These are phyloP conservation scores for Sciurus niger DNA, from an alignment of 2,113 vertebrate species.

Conservation along the genomic window DNA sequence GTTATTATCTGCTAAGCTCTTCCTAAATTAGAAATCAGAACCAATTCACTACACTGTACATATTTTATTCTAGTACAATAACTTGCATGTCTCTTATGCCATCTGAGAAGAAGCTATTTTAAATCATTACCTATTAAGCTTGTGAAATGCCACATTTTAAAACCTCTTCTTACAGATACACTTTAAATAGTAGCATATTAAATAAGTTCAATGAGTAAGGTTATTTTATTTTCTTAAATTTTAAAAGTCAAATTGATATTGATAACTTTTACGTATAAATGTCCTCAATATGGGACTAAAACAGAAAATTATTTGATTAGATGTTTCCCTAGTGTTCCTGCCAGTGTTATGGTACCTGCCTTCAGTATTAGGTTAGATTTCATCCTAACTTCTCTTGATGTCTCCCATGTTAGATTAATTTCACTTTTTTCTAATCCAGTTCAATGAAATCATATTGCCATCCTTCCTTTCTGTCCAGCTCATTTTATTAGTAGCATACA, in stretches of 20 bases:
- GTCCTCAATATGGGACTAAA: neutral
- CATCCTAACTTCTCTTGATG: neutral
- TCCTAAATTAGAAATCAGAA: conserved; percentile 61
- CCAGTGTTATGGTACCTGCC: neutral
- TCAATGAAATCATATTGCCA: neutral
- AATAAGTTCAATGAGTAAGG: neutral
- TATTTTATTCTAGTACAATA: conserved; percentile 41
- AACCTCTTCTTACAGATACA: neutral
- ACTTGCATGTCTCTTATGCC: neutral
- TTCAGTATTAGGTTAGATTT: neutral
- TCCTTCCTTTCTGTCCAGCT: neutral
- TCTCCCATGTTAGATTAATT: neutral
- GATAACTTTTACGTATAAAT: neutral
- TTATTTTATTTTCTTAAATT: neutral
- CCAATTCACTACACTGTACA: conserved; percentile 26
- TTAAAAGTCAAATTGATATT: neutral
- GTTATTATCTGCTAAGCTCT: conserved; percentile 63
- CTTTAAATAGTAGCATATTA: neutral
- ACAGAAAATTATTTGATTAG: neutral
- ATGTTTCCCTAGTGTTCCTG: neutral
- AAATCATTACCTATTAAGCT: conserved; percentile 44
- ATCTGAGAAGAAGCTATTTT: neutral
- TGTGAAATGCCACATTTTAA: neutral
- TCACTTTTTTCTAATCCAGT: neutral
- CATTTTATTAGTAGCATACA: neutral